Evolutionary conservation across 1,140 invertebrate genomes (phyloP).

Genomic region (Aphidius ervi): DNA sequence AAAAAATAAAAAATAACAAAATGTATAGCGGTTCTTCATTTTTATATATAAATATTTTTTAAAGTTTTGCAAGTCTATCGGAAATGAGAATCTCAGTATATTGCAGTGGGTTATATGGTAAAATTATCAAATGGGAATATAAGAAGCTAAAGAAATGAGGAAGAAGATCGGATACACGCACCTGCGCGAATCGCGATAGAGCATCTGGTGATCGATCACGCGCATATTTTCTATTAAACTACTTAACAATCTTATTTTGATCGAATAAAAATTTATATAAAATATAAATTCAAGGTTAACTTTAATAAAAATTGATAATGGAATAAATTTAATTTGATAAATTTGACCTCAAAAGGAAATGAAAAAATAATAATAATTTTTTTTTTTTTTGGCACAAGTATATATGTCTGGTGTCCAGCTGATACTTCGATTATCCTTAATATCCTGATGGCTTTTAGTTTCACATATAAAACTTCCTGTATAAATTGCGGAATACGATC

Average conservation of each 20-base stretch:
- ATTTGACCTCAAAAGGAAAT: slow-evolving; percentile 13
- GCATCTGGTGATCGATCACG: slow-evolving; percentile 24
- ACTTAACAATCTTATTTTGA: no score
- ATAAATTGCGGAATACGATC: no score
- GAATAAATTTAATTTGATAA: slow-evolving; percentile 6
- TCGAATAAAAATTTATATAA: slow-evolving; percentile 2
- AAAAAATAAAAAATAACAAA: no score
- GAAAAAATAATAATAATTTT: slow-evolving; percentile 7
- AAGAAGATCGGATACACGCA: slow-evolving; percentile 12
- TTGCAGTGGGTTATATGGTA: slow-evolving; percentile 3
- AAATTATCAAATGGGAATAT: slow-evolving; percentile 9
- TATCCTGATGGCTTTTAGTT: no score
- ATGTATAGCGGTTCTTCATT: no score
- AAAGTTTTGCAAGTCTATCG: slow-evolving; percentile 22
- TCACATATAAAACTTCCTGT: no score
- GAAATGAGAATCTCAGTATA: slow-evolving; percentile 25
- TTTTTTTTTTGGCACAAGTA: no score
- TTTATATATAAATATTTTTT: background rate
- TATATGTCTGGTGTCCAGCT: no score
- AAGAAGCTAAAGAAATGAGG: slow-evolving; percentile 6
- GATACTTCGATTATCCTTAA: no score
- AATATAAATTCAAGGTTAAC: slow-evolving; percentile 7
- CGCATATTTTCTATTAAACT: no score
- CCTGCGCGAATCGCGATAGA: slow-evolving; percentile 16
- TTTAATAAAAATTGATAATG: slow-evolving; percentile 4